These are phyloP conservation scores for Drosophila ohnishii DNA, from an alignment of 1,140 invertebrate genomes.

Conservation along the genomic window DNA sequence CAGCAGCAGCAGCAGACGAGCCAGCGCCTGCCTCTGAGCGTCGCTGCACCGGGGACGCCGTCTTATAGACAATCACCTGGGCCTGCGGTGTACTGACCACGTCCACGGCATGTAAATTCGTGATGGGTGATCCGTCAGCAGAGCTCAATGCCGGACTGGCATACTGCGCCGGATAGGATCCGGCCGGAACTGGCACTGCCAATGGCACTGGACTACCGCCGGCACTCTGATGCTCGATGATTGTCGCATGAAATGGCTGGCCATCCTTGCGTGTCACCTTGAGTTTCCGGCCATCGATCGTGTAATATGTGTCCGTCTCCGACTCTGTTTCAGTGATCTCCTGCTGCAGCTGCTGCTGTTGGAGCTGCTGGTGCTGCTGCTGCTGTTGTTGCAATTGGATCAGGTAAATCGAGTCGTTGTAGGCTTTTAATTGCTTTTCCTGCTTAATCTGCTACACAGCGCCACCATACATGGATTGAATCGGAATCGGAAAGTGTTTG, in stretches of 20 bases:
- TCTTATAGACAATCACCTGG: constrained; percentile 81
- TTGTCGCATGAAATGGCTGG: constrained; percentile 53
- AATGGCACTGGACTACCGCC: constrained; percentile 52
- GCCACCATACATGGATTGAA: constrained; percentile 45
- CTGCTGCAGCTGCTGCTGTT: constrained; percentile 64
- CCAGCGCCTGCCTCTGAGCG: constrained; percentile 74
- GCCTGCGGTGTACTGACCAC: constrained; percentile 61
- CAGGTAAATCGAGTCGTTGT: constrained; percentile 80
- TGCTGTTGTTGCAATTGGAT: constrained; percentile 79
- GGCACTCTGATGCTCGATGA: constrained; percentile 64
- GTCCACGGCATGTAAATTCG: constrained; percentile 73
- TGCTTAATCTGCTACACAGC: constrained; percentile 79
- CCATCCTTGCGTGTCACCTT: constrained; percentile 68
- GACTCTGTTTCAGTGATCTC: constrained; percentile 47
- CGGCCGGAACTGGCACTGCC: constrained; percentile 38
- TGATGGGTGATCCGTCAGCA: constrained; percentile 74
- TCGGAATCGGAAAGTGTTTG: constrained; percentile 70
- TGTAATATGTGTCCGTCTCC: constrained; percentile 66
- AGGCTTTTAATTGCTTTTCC: constrained; percentile 80
- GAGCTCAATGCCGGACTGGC: constrained; percentile 75
- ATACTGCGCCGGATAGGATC: constrained; percentile 73
- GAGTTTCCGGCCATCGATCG: constrained; percentile 68
- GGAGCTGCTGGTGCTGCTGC: constrained; percentile 63
- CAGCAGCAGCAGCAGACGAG: constrained; percentile 61
- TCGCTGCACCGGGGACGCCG: constrained; percentile 67